Evolutionary conservation across 2,797 vertebrate genomes (phyloP).

Genomic region (Pangasius larnaudii): DNA sequence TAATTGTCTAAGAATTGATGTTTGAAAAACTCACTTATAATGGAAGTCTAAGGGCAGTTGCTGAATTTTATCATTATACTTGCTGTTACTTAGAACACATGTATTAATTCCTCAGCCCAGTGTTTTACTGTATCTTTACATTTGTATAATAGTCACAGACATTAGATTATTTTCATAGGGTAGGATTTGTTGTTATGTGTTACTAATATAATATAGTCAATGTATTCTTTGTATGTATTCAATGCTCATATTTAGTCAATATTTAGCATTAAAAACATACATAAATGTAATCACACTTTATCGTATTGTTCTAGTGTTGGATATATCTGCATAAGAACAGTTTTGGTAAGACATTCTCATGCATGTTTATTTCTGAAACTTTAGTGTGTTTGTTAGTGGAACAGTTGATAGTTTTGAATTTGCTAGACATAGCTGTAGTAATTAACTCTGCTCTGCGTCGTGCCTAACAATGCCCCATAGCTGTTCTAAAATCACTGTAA

Average conservation of each 20-base stretch:
- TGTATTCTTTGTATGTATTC: no score
- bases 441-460: no score
- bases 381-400: background rate
- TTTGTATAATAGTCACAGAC: background rate
- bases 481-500: no score
- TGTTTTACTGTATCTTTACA: background rate
- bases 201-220: background rate
- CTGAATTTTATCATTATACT: background rate
- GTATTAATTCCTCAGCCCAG: background rate
- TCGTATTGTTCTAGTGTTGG: background rate
- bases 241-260: background rate
- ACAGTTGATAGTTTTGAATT: background rate
- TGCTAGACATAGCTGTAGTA: no score
- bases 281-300: background rate
- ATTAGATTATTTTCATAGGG: background rate
- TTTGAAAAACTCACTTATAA: background rate
- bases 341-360: background rate
- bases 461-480: no score
- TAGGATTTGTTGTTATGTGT: background rate
- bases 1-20: background rate
- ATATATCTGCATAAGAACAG: background rate
- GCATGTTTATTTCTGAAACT: background rate
- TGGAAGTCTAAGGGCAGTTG: background rate
- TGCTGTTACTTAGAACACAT: background rate
- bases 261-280: background rate